Percentiles rank a stretch among this genome's conserved stretches.
Conservation (phyloP, 2,888 invertebrate species). For the Philaethria dido region DNA sequence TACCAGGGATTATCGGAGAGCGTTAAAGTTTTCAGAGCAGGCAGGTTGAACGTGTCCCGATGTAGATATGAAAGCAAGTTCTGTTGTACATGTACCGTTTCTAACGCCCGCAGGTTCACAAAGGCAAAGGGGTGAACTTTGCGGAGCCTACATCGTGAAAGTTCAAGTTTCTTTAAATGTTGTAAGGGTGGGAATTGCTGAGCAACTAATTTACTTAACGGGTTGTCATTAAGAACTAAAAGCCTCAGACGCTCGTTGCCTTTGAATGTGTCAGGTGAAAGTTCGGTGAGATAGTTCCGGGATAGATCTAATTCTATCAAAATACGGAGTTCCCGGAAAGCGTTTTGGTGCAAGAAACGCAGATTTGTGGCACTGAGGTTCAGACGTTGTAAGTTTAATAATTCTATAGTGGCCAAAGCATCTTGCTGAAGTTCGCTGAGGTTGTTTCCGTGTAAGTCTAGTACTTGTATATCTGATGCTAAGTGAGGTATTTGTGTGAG, state of each 20-base stretch:
- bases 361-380: slow-evolving; percentile 90
- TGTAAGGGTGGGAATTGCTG: slow-evolving; percentile 92
- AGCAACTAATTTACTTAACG: slow-evolving; percentile 87
- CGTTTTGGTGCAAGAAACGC: slow-evolving; percentile 89
- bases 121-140: slow-evolving; percentile 90
- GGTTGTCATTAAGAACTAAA: slow-evolving; percentile 92
- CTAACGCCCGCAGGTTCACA: slow-evolving; percentile 88
- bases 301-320: slow-evolving; percentile 94
- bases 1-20: slow-evolving; percentile 94
- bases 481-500: slow-evolving; percentile 87
- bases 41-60: slow-evolving; percentile 73
- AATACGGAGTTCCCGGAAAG: slow-evolving; percentile 92
- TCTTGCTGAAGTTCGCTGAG: slow-evolving; percentile 88
- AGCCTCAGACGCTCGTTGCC: slow-evolving; percentile 92
- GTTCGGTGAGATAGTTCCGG: slow-evolving; percentile 88
- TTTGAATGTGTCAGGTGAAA: slow-evolving; percentile 91
- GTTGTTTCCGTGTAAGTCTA: slow-evolving; percentile 92
- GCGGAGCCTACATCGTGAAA: slow-evolving; percentile 90
- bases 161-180: slow-evolving; percentile 91
- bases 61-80: slow-evolving; percentile 89
- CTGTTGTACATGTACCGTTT: slow-evolving; percentile 92
- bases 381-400: slow-evolving; percentile 93
- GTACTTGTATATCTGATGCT: slow-evolving; percentile 84
- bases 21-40: slow-evolving; percentile 88
- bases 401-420: slow-evolving; percentile 90